Conservation (phyloP, 1,140 invertebrate genomes). For the Uloborus diversus region DNA sequence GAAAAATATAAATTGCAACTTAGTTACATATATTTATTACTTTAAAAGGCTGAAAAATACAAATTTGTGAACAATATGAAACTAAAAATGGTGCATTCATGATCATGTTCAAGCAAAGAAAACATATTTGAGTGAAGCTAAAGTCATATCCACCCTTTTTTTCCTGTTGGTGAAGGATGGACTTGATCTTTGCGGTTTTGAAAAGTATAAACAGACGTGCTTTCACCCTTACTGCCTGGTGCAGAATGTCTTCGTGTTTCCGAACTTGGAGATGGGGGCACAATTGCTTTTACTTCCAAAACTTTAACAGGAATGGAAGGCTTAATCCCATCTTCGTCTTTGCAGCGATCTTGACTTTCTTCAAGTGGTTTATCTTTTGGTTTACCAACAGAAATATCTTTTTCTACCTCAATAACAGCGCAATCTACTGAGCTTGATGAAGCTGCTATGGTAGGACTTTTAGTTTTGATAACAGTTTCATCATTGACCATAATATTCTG, state of each 20-base stretch:
- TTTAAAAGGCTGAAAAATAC: no score
- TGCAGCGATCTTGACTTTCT: neutral
- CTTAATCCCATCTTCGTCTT: neutral
- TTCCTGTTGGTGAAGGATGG: neutral
- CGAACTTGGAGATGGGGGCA: no score
- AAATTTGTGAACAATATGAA: no score
- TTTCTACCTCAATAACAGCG: slow-evolving; percentile 5
- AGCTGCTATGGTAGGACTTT: neutral
- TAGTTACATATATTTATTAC: no score
- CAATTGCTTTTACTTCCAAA: no score
- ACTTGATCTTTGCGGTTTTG: slow-evolving; percentile 7
- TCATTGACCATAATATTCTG: neutral
- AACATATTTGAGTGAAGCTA: no score
- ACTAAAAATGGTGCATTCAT: no score
- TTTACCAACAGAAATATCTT: neutral
- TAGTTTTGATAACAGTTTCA: neutral
- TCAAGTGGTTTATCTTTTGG: neutral
- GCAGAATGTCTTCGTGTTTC: slow-evolving; percentile 30
- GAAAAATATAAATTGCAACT: no score
- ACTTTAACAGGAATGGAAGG: neutral
- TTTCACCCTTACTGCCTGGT: neutral
- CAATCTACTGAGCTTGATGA: neutral
- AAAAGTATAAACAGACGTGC: neutral
- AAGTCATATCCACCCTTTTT: slow-evolving; percentile 22
- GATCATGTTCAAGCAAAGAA: no score